Evolutionary conservation across 2,797 vertebrate species (phyloP).

Genomic region (Propithecus perrieri): DNA sequence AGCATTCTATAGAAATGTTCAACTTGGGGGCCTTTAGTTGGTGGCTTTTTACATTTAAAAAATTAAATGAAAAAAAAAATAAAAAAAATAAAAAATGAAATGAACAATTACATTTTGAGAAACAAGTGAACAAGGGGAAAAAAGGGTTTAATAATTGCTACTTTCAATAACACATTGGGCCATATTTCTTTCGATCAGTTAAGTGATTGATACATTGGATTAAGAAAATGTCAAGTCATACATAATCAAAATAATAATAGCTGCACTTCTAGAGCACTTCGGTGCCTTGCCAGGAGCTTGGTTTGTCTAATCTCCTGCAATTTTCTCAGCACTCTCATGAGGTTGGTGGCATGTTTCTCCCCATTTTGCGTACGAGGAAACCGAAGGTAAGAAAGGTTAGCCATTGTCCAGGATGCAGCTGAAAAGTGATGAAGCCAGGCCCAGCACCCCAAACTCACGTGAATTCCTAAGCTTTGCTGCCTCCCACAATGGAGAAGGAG

Average conservation of each 20-base stretch:
- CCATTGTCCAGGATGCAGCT: neutral
- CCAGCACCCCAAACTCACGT: neutral
- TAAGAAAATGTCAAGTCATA: neutral
- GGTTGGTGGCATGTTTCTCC: neutral
- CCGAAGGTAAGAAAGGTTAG: neutral
- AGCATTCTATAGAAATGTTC: neutral
- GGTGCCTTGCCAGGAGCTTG: neutral
- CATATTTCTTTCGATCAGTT: neutral
- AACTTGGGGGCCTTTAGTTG: neutral
- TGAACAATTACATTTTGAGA: neutral
- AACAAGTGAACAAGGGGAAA: neutral
- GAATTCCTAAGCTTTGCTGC: neutral
- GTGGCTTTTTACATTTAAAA: conserved; percentile 22
- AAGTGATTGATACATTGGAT: neutral
- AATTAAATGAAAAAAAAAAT: neutral
- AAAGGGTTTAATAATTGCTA: neutral
- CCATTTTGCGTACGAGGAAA: neutral
- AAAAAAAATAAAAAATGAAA: neutral
- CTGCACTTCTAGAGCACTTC: neutral
- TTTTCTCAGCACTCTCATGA: neutral
- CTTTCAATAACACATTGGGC: neutral
- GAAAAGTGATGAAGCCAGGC: neutral
- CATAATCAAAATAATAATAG: neutral
- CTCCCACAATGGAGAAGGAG: neutral
- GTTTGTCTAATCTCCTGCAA: neutral